A percentile compares a stretch with the other conserved stretches of the same genome.
Conservation (phyloP, 2,888 invertebrate genomes). For the Aporophyla lueneburgensis region DNA sequence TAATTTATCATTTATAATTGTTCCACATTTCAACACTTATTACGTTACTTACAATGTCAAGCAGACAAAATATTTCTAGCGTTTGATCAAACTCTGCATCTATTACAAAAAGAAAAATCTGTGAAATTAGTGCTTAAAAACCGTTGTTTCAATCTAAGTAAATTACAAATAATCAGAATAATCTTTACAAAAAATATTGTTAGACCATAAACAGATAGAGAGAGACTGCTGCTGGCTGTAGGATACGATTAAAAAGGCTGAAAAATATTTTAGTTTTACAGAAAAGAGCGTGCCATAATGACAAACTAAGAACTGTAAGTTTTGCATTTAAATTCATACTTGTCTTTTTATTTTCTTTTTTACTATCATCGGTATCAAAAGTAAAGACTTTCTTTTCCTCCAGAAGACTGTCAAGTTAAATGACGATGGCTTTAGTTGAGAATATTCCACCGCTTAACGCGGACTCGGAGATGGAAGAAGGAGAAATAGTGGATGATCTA, state of each 20-base stretch:
- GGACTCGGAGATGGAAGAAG: slow-evolving; percentile 89
- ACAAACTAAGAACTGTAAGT: slow-evolving; percentile 48
- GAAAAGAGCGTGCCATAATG: slow-evolving; percentile 58
- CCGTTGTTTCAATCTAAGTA: not conserved
- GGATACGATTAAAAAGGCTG: slow-evolving; percentile 47
- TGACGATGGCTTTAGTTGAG: slow-evolving; percentile 79
- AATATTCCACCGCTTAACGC: slow-evolving; percentile 74
- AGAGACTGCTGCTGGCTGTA: slow-evolving; percentile 43
- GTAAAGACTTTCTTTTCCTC: slow-evolving; percentile 46
- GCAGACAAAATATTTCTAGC: no score
- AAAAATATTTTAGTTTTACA: slow-evolving; percentile 36
- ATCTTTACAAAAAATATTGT: not conserved
- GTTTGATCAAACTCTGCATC: not conserved
- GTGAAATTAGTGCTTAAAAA: not conserved
- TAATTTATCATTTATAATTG: no score
- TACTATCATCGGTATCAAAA: not conserved
- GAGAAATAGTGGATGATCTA: slow-evolving; percentile 87
- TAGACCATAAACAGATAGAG: slow-evolving; percentile 7
- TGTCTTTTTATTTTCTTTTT: not conserved
- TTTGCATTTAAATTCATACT: not conserved
- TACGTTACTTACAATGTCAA: no score
- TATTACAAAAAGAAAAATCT: not conserved
- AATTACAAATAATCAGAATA: not conserved
- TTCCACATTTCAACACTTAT: no score
- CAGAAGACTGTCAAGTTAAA: slow-evolving; percentile 49